Evolutionary conservation across 2,888 invertebrate genomes (phyloP), one percentile per base, ranked within the genome.

Genomic region (Limnephilus auricula): DNA sequence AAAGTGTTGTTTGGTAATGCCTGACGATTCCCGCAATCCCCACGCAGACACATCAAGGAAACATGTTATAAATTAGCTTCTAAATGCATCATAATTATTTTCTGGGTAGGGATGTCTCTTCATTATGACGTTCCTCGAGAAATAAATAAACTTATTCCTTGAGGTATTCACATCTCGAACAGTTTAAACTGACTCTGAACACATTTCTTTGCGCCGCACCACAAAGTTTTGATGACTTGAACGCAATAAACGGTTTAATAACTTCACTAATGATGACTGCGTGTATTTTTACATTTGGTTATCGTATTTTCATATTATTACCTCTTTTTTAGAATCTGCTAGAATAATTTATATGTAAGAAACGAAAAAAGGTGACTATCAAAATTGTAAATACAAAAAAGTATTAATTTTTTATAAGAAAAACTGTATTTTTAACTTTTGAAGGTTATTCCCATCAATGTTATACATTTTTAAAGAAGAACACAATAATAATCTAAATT

Each of bases 81-180:
- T 90, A 90, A 90, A 90, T 83, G 83, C 90, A 90, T 90, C 84
- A 84, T 90, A 90, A 90, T 90, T 90, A 90, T 90, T 90, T 85
- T 40, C 85, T 37, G 40, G 85, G 85, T 37, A 34, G 45, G n/a
- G n/a, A 82, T 37, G 34, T 32, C 82, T 18, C 32, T 82, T 82
- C 82, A 82, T 82, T 82, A 37, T 34, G 34, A 31, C 82, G 25
- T 34, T 31, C 32, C 25, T 25, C 82, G 18, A 25, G 82, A 82
- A 32, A 34, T 82, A 37, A 18, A 15, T n/a, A 32, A 12, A 34
- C 18, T 65, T 65, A 65, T 65, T n/a, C 65, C 65, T 65, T 25
- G 25, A n/a, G 25, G 65, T 65, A 65, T 65, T 65, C 25, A 65
- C 65, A 65, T 65, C 25, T 25, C 65, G 9, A 65, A n/a, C 65